A percentile compares a stretch with the other conserved stretches of the same genome.
Evolutionary conservation across 1,140 invertebrate species (phyloP).

Genomic region (Pogonus chalceus): DNA sequence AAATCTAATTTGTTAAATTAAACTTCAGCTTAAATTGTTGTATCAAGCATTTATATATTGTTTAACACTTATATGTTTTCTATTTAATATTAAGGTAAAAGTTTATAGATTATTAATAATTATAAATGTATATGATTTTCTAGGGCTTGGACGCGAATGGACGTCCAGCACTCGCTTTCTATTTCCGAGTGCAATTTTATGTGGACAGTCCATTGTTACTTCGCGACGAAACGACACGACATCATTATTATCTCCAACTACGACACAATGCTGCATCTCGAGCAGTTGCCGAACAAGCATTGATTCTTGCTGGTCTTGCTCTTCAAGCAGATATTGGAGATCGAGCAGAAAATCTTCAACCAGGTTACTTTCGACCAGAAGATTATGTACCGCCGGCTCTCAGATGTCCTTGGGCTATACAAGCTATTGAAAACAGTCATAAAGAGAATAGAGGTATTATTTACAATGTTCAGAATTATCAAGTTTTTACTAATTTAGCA

Average conservation of each 20-base stretch:
- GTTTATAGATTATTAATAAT: too few relatives aligned
- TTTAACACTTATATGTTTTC: too few relatives aligned
- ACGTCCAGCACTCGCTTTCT: slow-evolving; percentile 76
- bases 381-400: slow-evolving; percentile 57
- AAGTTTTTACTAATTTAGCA: too few relatives aligned
- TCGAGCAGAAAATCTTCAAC: slow-evolving; percentile 34
- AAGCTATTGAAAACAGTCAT: slow-evolving; percentile 49
- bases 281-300: slow-evolving; percentile 57
- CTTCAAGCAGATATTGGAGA: slow-evolving; percentile 88
- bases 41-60: too few relatives aligned
- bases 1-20: too few relatives aligned
- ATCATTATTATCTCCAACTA: slow-evolving; percentile 90
- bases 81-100: too few relatives aligned
- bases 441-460: slow-evolving; percentile 49
- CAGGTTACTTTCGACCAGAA: slow-evolving; percentile 66
- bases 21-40: too few relatives aligned
- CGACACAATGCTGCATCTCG: slow-evolving; percentile 74
- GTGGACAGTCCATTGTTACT: slow-evolving; percentile 78
- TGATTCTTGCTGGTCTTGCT: slow-evolving; percentile 76
- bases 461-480: too few relatives aligned
- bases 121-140: too few relatives aligned
- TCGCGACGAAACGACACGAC: slow-evolving; percentile 79
- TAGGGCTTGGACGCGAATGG: slow-evolving; percentile 80
- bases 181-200: slow-evolving; percentile 91
- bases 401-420: slow-evolving; percentile 50